Base-by-base conservation (phyloP, 2,797 vertebrate genomes). In the Erethizon dorsatum region DNA sequence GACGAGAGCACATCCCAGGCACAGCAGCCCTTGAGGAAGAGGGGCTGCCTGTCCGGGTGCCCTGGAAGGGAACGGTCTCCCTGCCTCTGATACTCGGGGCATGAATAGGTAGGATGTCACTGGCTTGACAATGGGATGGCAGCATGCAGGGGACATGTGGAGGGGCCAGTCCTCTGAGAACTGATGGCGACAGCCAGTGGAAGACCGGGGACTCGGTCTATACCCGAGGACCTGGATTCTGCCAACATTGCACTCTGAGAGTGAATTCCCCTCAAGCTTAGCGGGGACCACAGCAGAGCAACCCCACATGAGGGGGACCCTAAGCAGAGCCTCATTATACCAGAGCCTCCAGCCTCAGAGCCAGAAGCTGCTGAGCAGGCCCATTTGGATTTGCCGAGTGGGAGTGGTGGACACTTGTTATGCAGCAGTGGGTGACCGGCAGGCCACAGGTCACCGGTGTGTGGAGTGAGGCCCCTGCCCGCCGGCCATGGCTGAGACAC, bases 321-420 rank as follows among this genome's bases (percentile, higher is more conserved):
- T 28, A 13, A 22, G 18, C 24, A 8, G 57, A 13, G 6, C 57
- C 24, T 0, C 0, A 11, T 28, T 2, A 0, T 0, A 0, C 54
- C 15, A 3, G 4, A 4, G 10, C 77, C 63, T 45, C 67, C 20
- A 50, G 14, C n/a, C 52, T 18, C n/a, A 47, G n/a, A 6, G 5
- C 41, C 15, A 0, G 11, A 41, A 41, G 80, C 61, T 18, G 33
- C 24, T 7, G 11, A 31, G 33, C 7, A 7, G 75, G 13, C 10
- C 37, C 13, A n/a, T 15, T 28, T 73, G 50, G 61, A 73, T 50
- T 5, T 20, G 17, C 37, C 17, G 45, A 41, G 50, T 47, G 14
- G 61, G 45, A 41, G 50, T 47, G 14, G 61, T 10, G 13, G 37
- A 17, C 22, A 65, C 54, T 24, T 31, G 31, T 75, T 26, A 26